phyloP scores from a whole-genome alignment of 2,797 vertebrate species.

The Oophaga sylvatica region DNA sequence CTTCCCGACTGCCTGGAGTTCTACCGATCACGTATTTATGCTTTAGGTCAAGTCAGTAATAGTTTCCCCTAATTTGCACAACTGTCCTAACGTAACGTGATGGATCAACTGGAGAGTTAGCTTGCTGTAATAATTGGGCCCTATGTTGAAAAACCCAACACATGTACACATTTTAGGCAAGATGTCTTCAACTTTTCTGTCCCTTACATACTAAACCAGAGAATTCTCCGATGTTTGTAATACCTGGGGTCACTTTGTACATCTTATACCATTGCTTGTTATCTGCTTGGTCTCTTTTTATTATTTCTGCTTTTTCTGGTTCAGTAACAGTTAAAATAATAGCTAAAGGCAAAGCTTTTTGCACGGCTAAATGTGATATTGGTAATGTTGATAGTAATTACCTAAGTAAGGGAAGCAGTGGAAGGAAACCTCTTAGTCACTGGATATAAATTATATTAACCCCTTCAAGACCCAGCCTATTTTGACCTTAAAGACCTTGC shows the following conservation, averaged over 20 bases:
- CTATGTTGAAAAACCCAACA: slow-evolving; percentile 41
- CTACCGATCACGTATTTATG: slow-evolving; percentile 28
- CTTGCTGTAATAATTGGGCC: slow-evolving; percentile 57
- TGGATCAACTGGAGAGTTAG: slow-evolving; percentile 51
- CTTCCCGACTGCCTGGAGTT: slow-evolving; percentile 45
- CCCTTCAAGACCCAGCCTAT: no score
- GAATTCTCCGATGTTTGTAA: neutral
- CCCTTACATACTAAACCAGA: slow-evolving; percentile 12
- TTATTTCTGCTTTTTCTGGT: neutral
- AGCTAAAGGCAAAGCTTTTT: no score
- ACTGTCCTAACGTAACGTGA: slow-evolving; percentile 50
- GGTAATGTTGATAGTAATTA: no score
- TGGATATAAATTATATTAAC: no score
- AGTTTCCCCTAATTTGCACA: slow-evolving; percentile 58
- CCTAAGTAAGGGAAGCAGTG: no score
- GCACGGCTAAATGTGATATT: no score
- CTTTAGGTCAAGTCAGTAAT: slow-evolving; percentile 42
- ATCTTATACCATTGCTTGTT: neutral
- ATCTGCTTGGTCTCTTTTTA: no score
- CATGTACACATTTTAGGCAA: slow-evolving; percentile 24
- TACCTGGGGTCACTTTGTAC: neutral
- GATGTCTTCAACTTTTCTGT: neutral
- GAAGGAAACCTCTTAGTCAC: no score
- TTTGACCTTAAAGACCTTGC: no score
- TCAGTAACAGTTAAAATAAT: neutral